A percentile compares a stretch with the other conserved stretches of the same genome.
Conservation (phyloP, 2,888 invertebrate genomes). For the Nipponacmea schrenckii region DNA sequence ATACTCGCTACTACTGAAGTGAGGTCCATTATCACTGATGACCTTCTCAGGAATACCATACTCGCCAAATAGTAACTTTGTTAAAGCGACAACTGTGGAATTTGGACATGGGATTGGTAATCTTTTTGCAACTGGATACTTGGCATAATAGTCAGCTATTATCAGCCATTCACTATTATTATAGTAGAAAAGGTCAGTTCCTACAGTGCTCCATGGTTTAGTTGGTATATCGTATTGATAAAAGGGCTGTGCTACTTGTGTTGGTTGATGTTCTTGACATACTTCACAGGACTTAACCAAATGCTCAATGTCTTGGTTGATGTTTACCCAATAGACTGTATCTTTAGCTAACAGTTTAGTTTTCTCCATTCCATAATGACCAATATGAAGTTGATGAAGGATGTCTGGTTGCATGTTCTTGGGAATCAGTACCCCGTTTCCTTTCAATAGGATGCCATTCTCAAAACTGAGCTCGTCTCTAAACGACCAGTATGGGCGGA, state of each 20-base stretch:
- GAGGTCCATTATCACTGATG: no score
- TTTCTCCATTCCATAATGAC: constrained; percentile 24
- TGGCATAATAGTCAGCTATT: constrained; percentile 20
- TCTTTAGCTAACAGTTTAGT: constrained; percentile 20
- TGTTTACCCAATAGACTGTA: constrained; percentile 24
- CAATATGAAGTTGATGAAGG: constrained; percentile 22
- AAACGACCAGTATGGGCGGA: constrained; percentile 20
- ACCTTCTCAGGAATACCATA: no score
- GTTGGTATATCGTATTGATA: constrained; percentile 13
- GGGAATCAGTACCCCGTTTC: constrained; percentile 21
- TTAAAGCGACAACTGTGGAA: no score
- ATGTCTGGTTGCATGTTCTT: constrained; percentile 12
- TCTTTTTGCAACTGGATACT: constrained; percentile 10
- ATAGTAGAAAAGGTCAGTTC: constrained; percentile 25
- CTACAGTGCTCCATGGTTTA: constrained; percentile 24
- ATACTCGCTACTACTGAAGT: no score
- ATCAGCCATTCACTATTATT: constrained; percentile 15
- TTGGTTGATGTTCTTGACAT: constrained; percentile 21
- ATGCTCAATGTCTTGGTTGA: constrained; percentile 22
- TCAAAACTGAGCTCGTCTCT: constrained; percentile 23
- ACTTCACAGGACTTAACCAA: constrained; percentile 11
- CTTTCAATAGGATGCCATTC: constrained; percentile 27
- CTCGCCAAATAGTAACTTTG: no score
- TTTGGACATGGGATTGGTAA: neutral
- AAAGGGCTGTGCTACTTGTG: constrained; percentile 21